Evolutionary conservation across 1,140 invertebrate genomes (phyloP).

Genomic region (Aphelinus certus): DNA sequence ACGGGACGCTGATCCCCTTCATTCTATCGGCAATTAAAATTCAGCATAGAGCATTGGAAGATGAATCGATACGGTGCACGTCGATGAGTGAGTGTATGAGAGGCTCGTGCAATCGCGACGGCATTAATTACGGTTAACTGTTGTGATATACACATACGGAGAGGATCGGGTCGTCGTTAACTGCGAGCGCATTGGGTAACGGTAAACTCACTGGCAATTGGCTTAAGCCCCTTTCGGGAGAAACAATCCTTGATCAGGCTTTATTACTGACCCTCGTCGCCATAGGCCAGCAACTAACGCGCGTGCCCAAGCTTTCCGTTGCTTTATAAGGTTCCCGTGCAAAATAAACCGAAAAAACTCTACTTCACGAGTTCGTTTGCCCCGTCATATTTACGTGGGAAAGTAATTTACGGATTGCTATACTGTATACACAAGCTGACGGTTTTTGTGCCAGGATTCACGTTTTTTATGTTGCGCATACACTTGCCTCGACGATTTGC

Average conservation of each 20-base stretch:
- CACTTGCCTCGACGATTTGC: too few species aligned
- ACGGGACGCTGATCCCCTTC: too few species aligned
- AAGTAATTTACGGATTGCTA: slow-evolving; percentile 11
- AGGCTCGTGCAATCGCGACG: background rate
- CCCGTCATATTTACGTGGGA: slow-evolving; percentile 5
- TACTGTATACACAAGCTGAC: too few species aligned
- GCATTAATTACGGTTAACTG: slow-evolving; percentile 18
- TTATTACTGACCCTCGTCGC: background rate
- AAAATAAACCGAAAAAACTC: background rate
- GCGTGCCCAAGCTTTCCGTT: too few species aligned
- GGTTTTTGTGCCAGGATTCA: background rate
- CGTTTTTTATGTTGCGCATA: background rate
- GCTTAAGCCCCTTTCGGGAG: slow-evolving; percentile 1
- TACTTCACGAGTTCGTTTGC: slow-evolving; percentile 9
- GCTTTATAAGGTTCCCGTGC: too few species aligned
- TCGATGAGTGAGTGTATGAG: too few species aligned
- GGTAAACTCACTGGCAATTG: slow-evolving; percentile 12
- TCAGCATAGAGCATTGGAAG: background rate
- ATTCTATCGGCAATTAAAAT: background rate
- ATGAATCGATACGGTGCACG: slow-evolving; percentile 1
- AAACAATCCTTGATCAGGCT: background rate
- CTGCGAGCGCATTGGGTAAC: background rate
- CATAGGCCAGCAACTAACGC: too few species aligned
- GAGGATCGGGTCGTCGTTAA: background rate
- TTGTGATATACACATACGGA: background rate